phyloP scores from a whole-genome alignment of 2,888 invertebrate genomes.

The Clunio marinus region DNA sequence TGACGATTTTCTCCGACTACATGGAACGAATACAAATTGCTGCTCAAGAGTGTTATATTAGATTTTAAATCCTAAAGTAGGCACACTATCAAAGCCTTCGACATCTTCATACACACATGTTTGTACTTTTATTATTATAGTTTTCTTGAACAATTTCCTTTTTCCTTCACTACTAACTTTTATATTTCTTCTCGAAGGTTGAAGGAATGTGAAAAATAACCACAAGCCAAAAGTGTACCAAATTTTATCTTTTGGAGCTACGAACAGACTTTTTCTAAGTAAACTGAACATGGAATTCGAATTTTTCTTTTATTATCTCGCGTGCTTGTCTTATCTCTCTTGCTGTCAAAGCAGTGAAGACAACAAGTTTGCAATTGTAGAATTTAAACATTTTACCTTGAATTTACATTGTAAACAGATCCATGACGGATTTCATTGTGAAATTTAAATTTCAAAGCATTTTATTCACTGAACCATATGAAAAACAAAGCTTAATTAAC shows the following conservation, averaged over 20 bases:
- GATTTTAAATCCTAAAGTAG: constrained; percentile 18
- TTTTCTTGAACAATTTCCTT: not conserved
- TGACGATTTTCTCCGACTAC: constrained; percentile 20
- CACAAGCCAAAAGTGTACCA: not conserved
- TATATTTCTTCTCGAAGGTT: not conserved
- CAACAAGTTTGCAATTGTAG: constrained; percentile 13
- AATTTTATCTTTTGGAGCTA: no score
- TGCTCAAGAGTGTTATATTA: constrained; percentile 17
- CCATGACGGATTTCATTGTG: no score
- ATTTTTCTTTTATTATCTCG: not conserved
- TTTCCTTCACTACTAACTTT: not conserved
- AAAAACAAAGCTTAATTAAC: not conserved
- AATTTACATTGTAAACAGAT: no score
- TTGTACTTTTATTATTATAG: not conserved
- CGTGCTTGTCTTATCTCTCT: not conserved
- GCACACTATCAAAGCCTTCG: not conserved
- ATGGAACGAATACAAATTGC: constrained; percentile 32
- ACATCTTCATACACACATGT: not conserved
- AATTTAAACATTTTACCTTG: no score
- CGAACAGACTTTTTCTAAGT: not conserved
- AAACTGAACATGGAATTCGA: constrained; percentile 1
- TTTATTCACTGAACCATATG: no score
- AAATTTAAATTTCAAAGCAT: no score
- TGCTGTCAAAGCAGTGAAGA: not conserved
- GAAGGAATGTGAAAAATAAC: not conserved